Evolutionary conservation across 2,888 invertebrate species (phyloP), one percentile per base, ranked within the genome.

Genomic region (Colletes collaris): DNA sequence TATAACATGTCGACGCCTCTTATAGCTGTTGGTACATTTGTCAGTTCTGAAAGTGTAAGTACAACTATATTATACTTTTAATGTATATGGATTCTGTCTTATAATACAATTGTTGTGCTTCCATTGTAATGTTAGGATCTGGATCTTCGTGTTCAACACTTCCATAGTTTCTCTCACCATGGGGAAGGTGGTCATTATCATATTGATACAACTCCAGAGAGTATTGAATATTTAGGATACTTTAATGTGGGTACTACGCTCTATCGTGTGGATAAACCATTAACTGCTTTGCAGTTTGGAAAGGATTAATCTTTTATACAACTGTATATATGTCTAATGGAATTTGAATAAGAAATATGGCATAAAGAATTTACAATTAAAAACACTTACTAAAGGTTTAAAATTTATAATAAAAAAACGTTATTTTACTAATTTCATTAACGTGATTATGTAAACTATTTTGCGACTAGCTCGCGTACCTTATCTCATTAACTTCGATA

Each of bases 171-270:
- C 93, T 96, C 97, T 86, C 93, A 95, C 90, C 96, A 96, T 92
- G 96, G 96, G 75, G 96, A 96, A 94, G 98, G 97, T 85, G 99
- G 99, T 0, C 99, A 99, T 94, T 99, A 99, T 94, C 99, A 99
- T 94, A 96, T 96, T 92, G 99, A 99, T 94, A 97, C 96, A 8
- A 97, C 98, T 46, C 99, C 99, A 0, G 96, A 96, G 8, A 94
- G 92, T n/a, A 98, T 95, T 10, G 96, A 97, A 91, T 99, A 99
- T 94, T 95, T 97, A 90, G 99, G 97, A 0, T 99, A 98, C 94
- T 97, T 99, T 92, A 96, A 95, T 89, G 93, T 97, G 56, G 98
- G 97, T 3, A 95, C 94, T 91, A 94, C 94, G 92, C 95, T 97
- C 76, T 94, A 96, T 79, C 95, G 98, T 74, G 93, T 98, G 59